Percentiles rank a stretch among this genome's conserved stretches.
Evolutionary conservation across 2,113 vertebrate genomes (phyloP).

Genomic region (Scatophagus argus): DNA sequence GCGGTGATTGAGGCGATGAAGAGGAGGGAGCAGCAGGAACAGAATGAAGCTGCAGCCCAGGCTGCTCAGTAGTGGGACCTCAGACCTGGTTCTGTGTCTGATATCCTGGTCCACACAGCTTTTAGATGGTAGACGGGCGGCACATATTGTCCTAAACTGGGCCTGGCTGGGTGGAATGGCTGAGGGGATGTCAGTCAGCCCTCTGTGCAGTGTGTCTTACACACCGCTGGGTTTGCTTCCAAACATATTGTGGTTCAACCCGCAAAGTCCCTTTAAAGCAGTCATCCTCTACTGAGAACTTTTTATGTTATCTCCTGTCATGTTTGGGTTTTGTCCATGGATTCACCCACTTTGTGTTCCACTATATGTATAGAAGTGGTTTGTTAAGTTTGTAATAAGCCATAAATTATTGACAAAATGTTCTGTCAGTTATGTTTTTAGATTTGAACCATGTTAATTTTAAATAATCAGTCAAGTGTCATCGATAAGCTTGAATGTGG

Average conservation of each 20-base stretch:
- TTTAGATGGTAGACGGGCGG: conserved; percentile 3
- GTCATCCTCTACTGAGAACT: conserved; percentile 2
- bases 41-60: conserved; percentile 52
- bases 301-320: conserved; percentile 11
- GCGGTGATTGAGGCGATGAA: conserved; percentile 90
- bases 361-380: conserved; percentile 20
- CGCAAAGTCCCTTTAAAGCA: conserved; percentile 33
- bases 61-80: conserved; percentile 41
- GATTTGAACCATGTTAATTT: conserved; percentile 30
- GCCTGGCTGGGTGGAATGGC: not conserved
- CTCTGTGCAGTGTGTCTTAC: not conserved
- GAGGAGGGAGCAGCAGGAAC: conserved; percentile 75
- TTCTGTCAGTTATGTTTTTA: conserved; percentile 34
- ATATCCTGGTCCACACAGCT: conserved; percentile 28
- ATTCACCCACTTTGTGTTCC: conserved; percentile 12
- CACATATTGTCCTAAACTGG: conserved; percentile 12
- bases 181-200: not conserved
- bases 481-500: conserved; percentile 23
- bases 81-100: not conserved
- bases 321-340: conserved; percentile 21
- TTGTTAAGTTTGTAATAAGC: conserved; percentile 30
- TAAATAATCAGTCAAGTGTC: conserved; percentile 22
- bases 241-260: not conserved
- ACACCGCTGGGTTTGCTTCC: conserved; percentile 21
- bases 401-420: conserved; percentile 50